Conservation (phyloP, 92 coral and sea anemone species). For the Epizoanthus scotinus region DNA sequence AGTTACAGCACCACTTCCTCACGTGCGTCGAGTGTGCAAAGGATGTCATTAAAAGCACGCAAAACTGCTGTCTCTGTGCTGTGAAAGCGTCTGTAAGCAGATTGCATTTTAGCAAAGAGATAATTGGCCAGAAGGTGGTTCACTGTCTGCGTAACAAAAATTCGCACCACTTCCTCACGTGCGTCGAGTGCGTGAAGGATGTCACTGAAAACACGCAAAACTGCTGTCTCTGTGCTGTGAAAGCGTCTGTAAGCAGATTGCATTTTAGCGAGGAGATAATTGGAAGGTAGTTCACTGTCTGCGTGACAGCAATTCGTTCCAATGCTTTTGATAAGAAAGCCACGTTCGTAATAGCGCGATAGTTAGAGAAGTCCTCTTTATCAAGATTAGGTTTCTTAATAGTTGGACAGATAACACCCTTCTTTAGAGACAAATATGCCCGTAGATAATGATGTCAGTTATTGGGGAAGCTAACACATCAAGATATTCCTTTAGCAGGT, state of each 20-base stretch:
- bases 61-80: background rate
- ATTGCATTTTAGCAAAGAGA: background rate
- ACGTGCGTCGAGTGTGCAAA: background rate
- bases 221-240: conserved; percentile 1
- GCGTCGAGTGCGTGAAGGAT: no score
- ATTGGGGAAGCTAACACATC: background rate
- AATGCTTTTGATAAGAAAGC: background rate
- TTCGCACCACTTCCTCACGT: background rate
- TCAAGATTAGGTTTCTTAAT: background rate
- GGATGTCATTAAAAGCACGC: background rate
- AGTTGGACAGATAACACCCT: background rate
- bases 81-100: background rate
- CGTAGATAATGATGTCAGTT: background rate
- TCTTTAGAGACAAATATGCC: background rate
- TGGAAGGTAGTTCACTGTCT: no score
- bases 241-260: background rate
- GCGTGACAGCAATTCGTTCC: background rate
- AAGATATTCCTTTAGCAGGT: background rate
- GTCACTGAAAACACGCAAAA: background rate
- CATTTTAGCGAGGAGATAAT: background rate
- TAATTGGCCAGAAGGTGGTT: background rate
- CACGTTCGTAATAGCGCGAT: background rate
- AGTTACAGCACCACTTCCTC: background rate
- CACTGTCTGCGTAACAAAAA: background rate
- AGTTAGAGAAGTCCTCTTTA: background rate